Evolutionary conservation across 2,888 invertebrate genomes (phyloP).

Genomic region (Polydrusus tereticollis): DNA sequence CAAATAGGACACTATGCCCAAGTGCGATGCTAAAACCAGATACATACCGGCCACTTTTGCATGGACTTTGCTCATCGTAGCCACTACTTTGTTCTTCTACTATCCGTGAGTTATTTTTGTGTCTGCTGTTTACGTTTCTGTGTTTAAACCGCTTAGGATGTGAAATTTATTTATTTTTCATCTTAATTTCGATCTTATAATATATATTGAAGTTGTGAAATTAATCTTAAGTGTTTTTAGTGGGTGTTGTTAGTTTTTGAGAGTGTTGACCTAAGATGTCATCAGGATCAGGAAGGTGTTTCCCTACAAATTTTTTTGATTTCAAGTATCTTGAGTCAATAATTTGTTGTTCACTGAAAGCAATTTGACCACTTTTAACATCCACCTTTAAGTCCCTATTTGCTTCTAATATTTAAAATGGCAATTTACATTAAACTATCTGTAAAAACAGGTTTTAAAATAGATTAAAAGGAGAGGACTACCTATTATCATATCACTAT

Average conservation of each 20-base stretch:
- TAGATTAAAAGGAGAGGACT: too few species aligned
- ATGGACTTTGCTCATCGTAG: conserved; percentile 94
- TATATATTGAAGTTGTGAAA: not conserved
- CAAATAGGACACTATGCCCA: conserved; percentile 81
- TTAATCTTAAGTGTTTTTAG: not conserved
- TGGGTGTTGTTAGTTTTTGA: conserved; percentile 2
- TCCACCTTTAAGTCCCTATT: not conserved
- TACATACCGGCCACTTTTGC: conserved; percentile 98
- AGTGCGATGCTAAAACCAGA: conserved; percentile 96
- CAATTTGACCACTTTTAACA: not conserved
- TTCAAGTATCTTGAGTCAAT: conserved; percentile 54
- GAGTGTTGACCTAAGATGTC: conserved; percentile 26
- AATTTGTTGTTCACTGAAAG: not conserved
- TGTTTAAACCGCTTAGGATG: not conserved
- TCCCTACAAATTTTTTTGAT: conserved; percentile 43
- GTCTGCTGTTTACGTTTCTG: conserved; percentile 36
- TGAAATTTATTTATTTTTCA: conserved; percentile 4
- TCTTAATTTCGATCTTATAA: not conserved
- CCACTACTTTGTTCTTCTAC: conserved; percentile 95
- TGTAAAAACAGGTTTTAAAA: too few species aligned
- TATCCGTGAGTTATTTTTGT: conserved; percentile 89
- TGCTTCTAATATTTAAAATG: too few species aligned
- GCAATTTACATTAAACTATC: too few species aligned
- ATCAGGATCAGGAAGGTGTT: conserved; percentile 26
- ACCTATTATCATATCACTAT: too few species aligned